A percentile compares a stretch with the other conserved stretches of the same genome.
phyloP scores from a whole-genome alignment of 92 coral and sea anemone genomes.

The Palythoa grandiflora region DNA sequence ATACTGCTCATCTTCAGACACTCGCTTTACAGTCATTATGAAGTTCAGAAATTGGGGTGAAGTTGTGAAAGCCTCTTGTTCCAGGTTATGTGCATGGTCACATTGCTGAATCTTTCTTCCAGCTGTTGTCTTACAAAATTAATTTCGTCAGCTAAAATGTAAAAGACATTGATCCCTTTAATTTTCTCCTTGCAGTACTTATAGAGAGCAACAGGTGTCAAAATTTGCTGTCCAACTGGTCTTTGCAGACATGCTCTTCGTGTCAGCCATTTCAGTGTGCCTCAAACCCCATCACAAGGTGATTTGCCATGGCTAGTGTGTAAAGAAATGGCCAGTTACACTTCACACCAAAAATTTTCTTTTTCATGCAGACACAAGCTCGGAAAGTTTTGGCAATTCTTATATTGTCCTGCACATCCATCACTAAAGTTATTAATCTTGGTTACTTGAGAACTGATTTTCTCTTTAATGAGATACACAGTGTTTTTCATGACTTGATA shows the following conservation, averaged over 20 bases:
- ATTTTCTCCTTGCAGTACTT: conserved; percentile 15
- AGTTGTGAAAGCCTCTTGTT: background rate
- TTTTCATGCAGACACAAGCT: conserved; percentile 20
- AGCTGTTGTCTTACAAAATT: background rate
- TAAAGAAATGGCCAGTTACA: conserved; percentile 14
- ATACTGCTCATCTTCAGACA: conserved; percentile 45
- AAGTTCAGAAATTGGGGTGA: background rate
- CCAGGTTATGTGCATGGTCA: conserved; percentile 1
- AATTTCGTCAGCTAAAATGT: background rate
- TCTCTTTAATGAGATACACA: background rate
- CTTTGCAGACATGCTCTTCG: conserved; percentile 36
- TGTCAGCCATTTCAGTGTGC: conserved; percentile 38
- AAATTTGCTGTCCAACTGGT: conserved; percentile 23
- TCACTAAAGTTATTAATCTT: conserved; percentile 21
- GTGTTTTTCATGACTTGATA: conserved; percentile 26
- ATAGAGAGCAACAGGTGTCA: conserved; percentile 7
- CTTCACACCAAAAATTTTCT: conserved; percentile 4
- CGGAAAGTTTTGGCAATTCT: conserved; percentile 28
- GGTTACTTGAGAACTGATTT: background rate
- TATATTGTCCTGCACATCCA: conserved; percentile 45
- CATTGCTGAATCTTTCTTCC: background rate
- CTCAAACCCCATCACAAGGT: conserved; percentile 52
- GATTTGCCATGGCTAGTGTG: conserved; percentile 53
- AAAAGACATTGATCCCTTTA: background rate
- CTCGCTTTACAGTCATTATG: conserved; percentile 39